Evolutionary conservation across 1,140 invertebrate genomes (phyloP).

Genomic region (Micrasema longulum): DNA sequence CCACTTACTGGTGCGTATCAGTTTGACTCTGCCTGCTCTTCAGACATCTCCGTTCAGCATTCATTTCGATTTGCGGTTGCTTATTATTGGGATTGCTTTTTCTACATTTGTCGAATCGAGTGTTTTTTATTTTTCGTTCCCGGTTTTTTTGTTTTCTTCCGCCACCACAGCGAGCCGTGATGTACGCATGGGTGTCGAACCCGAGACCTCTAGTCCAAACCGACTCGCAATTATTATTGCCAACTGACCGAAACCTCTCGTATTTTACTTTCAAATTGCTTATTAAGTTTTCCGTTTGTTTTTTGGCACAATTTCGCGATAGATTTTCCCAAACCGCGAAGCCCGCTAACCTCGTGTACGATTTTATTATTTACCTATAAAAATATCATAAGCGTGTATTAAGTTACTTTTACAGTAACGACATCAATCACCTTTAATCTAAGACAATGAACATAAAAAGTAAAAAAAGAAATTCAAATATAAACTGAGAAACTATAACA

Average conservation of each 20-base stretch:
- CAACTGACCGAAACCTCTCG: constrained; percentile 39
- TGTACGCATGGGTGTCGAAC: constrained; percentile 30
- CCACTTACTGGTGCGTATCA: constrained; percentile 47
- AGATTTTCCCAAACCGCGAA: constrained; percentile 9
- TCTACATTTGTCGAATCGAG: constrained; percentile 39
- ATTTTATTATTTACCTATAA: constrained; percentile 17
- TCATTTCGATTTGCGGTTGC: constrained; percentile 44
- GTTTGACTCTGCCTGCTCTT: constrained; percentile 7
- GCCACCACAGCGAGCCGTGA: constrained; percentile 35
- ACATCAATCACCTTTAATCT: no score
- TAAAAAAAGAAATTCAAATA: no score
- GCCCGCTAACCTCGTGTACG: constrained; percentile 19
- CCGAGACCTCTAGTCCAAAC: constrained; percentile 35
- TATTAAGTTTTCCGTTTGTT: constrained; percentile 39
- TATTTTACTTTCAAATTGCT: constrained; percentile 44
- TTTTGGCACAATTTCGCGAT: constrained; percentile 40
- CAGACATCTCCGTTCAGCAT: constrained; percentile 28
- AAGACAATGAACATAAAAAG: no score
- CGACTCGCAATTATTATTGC: constrained; percentile 42
- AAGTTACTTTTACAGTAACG: no score
- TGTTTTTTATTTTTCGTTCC: constrained; percentile 26
- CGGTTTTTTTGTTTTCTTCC: constrained; percentile 38
- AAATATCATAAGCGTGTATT: background rate
- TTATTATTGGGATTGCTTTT: constrained; percentile 44
- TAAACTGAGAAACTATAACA: no score